Evolutionary conservation across 1,140 invertebrate species (phyloP).

Genomic region (Lordiphosa stackelbergi): DNA sequence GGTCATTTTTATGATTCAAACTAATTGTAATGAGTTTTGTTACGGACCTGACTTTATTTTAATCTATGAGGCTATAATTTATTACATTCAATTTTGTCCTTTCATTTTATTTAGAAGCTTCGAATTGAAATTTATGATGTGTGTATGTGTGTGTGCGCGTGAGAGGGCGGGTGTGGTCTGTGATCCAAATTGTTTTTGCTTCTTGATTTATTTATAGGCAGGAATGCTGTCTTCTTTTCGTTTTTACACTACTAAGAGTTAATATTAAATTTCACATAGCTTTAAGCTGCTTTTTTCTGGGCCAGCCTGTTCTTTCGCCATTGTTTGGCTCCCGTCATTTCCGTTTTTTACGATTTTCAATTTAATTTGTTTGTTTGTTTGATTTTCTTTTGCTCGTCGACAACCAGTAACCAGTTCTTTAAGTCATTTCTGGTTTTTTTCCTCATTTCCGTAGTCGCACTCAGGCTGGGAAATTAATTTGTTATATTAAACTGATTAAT

Average conservation of each 20-base stretch:
- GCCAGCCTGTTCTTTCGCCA: background rate
- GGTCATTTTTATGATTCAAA: background rate
- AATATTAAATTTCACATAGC: background rate
- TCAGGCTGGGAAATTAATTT: slow-evolving; percentile 52
- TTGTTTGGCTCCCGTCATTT: background rate
- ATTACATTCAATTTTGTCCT: slow-evolving; percentile 16
- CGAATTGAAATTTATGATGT: slow-evolving; percentile 21
- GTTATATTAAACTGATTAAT: slow-evolving; percentile 68
- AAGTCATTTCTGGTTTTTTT: slow-evolving; percentile 1
- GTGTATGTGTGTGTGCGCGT: slow-evolving; percentile 8
- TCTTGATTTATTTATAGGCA: slow-evolving; percentile 10
- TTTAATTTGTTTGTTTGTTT: slow-evolving; percentile 1
- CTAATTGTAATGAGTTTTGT: slow-evolving; percentile 1
- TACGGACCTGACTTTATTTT: slow-evolving; percentile 9
- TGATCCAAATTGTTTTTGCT: slow-evolving; percentile 18
- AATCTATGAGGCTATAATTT: slow-evolving; percentile 34
- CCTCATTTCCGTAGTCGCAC: too few relatives aligned
- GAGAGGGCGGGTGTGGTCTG: background rate
- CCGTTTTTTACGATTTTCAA: background rate
- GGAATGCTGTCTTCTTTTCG: slow-evolving; percentile 1
- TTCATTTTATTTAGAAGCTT: background rate
- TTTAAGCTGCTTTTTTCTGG: background rate
- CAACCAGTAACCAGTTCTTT: background rate
- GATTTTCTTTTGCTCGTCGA: background rate
- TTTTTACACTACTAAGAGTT: slow-evolving; percentile 1